Percentiles rank a stretch among this genome's conserved stretches.
These are phyloP conservation scores for Drosophila siamana DNA, from an alignment of 2,888 invertebrate genomes.

Conservation along the genomic window DNA sequence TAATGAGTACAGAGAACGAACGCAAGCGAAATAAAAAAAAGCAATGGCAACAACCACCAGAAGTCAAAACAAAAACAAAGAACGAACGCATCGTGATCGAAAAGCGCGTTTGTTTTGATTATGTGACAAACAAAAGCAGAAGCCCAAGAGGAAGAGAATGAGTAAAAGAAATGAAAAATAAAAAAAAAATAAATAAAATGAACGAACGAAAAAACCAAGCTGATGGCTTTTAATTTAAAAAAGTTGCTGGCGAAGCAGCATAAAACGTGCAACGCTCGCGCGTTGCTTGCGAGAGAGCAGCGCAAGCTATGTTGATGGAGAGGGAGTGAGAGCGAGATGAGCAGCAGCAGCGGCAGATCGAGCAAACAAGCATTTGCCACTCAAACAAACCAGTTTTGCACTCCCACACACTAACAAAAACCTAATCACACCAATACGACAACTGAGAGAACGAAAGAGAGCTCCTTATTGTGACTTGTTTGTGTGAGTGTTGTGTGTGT, in stretches of 20 bases:
- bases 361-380: constrained; percentile 47
- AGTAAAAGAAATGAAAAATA: constrained; percentile 27
- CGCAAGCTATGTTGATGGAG: neutral
- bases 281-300: constrained; percentile 16
- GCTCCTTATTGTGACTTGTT: neutral
- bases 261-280: constrained; percentile 52
- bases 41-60: constrained; percentile 34
- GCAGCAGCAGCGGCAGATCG: constrained; percentile 33
- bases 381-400: constrained; percentile 73
- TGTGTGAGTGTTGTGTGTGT: constrained; percentile 15
- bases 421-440: constrained; percentile 6
- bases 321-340: constrained; percentile 16
- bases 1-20: constrained; percentile 52
- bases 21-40: constrained; percentile 17
- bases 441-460: constrained; percentile 15
- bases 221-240: constrained; percentile 67
- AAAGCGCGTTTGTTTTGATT: constrained; percentile 78
- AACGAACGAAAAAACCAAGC: constrained; percentile 42
- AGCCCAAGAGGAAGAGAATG: constrained; percentile 37
- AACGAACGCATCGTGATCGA: constrained; percentile 62
- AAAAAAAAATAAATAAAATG: constrained; percentile 23
- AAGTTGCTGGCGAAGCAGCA: constrained; percentile 58
- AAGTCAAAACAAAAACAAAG: constrained; percentile 61
- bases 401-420: constrained; percentile 68
- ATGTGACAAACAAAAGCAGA: constrained; percentile 54